A percentile compares a stretch with the other conserved stretches of the same genome.
These are phyloP conservation scores for Piprites chloris DNA, from an alignment of 2,113 vertebrate genomes.

Conservation along the genomic window DNA sequence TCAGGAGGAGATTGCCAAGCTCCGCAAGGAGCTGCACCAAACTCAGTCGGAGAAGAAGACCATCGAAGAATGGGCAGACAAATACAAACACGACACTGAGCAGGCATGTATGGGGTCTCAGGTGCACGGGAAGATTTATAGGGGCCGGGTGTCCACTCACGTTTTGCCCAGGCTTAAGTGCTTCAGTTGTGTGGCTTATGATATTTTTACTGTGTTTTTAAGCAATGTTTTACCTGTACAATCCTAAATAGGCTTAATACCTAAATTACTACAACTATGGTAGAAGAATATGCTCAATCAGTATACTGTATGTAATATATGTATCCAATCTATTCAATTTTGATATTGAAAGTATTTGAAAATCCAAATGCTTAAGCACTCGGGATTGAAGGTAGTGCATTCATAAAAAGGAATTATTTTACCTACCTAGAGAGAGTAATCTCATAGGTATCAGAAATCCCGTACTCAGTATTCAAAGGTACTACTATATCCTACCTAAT, in stretches of 20 bases:
- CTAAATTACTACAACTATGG: background rate
- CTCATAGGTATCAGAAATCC: background rate
- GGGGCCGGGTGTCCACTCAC: background rate
- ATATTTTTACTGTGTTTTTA: background rate
- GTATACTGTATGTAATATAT: background rate
- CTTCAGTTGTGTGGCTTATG: background rate
- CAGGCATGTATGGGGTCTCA: slow-evolving; percentile 70
- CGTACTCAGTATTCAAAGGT: background rate
- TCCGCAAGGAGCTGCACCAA: slow-evolving; percentile 84
- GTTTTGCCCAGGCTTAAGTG: background rate
- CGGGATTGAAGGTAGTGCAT: background rate
- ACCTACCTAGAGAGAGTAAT: background rate
- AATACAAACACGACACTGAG: slow-evolving; percentile 90
- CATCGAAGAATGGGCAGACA: slow-evolving; percentile 88
- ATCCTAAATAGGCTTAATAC: background rate
- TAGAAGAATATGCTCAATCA: background rate
- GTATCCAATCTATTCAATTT: background rate
- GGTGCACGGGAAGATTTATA: background rate
- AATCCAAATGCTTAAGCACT: background rate
- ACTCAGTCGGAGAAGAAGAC: slow-evolving; percentile 90
- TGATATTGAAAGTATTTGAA: background rate
- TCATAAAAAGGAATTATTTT: background rate
- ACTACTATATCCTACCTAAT: background rate
- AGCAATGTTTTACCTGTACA: background rate
- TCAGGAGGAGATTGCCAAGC: slow-evolving; percentile 88